Evolutionary conservation across 2,888 invertebrate species (phyloP), one percentile per base, ranked within the genome.

Genomic region (Pristionchus exspectatus): DNA sequence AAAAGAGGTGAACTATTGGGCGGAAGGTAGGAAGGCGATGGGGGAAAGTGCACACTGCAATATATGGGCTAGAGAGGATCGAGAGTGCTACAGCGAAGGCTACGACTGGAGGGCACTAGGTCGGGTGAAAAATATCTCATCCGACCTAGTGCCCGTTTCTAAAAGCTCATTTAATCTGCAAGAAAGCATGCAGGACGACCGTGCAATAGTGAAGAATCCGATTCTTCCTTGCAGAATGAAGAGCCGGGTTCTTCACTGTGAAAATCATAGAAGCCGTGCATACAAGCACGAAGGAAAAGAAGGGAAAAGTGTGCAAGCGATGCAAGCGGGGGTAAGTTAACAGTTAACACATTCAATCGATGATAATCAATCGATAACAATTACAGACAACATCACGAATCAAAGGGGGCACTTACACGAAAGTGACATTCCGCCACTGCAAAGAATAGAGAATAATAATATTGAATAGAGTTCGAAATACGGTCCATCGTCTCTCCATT

Each of bases 381-480:
- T 10, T 7, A 63, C 63, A 63, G 56, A 56, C 56, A 74, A 77
- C 77, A 77, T 56, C 77, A 44, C 81, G 24, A 24, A 81, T 81
- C 81, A 27, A 38, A 9, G 2, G 27, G 24, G 38, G 33, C 74
- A 81, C 81, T 81, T 81, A 81, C 81, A 81, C 81, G 81, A 81
- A 81, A 14, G 81, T 81, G 50, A 81, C 81, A 81, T 81, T 81
- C n/a, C 81, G 81, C 81, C 81, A 81, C 81, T 81, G 81, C 27
- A 81, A 81, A 38, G 30, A 77, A 81, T 74, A 44, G 21, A 63
- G n/a, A 63, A 38, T 38, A 38, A 38, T 38, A 38, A n/a, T 12
- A 59, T 59, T 7, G 59, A 69, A 30, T 24, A 69, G 69, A 30
- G 9, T 2, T 30, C 24, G 27, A 38, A 38, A 38, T 38, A 38